phyloP scores from a whole-genome alignment of 2,113 vertebrate species.

The Hyla sarda region DNA sequence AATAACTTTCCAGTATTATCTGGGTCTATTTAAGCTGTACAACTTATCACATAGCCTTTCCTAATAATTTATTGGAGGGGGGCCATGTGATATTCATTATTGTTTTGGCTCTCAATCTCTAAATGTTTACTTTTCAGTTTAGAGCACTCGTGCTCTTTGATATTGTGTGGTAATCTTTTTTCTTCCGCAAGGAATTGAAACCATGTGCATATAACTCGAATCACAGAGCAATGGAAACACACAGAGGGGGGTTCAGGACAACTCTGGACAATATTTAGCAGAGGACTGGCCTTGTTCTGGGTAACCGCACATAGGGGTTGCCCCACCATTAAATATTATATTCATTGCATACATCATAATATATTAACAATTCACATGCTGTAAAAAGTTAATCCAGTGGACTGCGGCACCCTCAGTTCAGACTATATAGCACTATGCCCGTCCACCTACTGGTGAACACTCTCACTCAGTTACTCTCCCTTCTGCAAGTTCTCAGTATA shows the following conservation, averaged over 20 bases:
- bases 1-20: constrained; percentile 69
- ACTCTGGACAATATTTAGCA: constrained; percentile 76
- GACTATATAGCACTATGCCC: too few species aligned
- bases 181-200: constrained; percentile 87
- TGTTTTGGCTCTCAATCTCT: constrained; percentile 86
- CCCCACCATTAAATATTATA: too few species aligned
- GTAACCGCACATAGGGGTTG: background rate
- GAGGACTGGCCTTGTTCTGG: constrained; percentile 50
- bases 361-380: too few species aligned
- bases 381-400: too few species aligned
- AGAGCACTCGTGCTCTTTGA: constrained; percentile 90
- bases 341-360: too few species aligned
- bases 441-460: too few species aligned
- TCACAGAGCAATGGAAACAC: constrained; percentile 80
- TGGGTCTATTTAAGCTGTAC: constrained; percentile 72
- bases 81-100: constrained; percentile 90
- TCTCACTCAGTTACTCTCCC: too few species aligned
- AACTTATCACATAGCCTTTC: constrained; percentile 82
- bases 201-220: constrained; percentile 89
- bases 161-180: constrained; percentile 94
- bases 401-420: too few species aligned
- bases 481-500: too few species aligned
- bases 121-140: constrained; percentile 88
- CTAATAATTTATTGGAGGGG: constrained; percentile 85
- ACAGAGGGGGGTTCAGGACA: constrained; percentile 72